These are phyloP conservation scores for Galbula dea DNA, from an alignment of 2,113 vertebrate species.

Conservation along the genomic window DNA sequence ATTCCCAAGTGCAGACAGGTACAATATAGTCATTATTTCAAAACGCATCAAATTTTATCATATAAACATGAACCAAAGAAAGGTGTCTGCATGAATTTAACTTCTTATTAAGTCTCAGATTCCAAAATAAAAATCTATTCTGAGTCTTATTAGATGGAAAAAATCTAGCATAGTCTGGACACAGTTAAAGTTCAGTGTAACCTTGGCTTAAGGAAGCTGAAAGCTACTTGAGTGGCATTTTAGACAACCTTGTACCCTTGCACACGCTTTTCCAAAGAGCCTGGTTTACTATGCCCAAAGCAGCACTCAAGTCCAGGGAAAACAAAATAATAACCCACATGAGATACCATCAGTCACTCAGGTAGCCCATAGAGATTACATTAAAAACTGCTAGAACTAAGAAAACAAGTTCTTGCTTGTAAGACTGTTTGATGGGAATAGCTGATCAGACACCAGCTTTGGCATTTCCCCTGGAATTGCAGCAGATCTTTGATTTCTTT, in stretches of 20 bases:
- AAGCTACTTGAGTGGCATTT: not conserved
- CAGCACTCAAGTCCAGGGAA: not conserved
- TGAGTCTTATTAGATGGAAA: not conserved
- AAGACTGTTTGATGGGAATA: not conserved
- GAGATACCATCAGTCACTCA: not conserved
- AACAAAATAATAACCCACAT: not conserved
- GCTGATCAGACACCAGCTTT: not conserved
- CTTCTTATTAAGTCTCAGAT: not conserved
- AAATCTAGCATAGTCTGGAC: not conserved
- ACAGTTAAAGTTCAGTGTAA: not conserved
- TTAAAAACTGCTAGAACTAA: conserved; percentile 40
- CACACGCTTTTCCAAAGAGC: not conserved
- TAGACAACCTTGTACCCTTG: not conserved
- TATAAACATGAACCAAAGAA: not conserved
- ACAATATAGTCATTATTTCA: not conserved
- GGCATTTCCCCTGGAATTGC: not conserved
- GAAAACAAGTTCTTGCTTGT: conserved; percentile 47
- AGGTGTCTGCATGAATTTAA: not conserved
- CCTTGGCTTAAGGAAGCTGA: not conserved
- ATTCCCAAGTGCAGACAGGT: not conserved
- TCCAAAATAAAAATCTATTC: not conserved
- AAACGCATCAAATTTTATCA: not conserved
- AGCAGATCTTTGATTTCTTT: not conserved
- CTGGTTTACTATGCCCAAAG: not conserved
- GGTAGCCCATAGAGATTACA: not conserved